Conservation (phyloP, 2,797 vertebrate species). For the Synaphobranchus kaupii region DNA sequence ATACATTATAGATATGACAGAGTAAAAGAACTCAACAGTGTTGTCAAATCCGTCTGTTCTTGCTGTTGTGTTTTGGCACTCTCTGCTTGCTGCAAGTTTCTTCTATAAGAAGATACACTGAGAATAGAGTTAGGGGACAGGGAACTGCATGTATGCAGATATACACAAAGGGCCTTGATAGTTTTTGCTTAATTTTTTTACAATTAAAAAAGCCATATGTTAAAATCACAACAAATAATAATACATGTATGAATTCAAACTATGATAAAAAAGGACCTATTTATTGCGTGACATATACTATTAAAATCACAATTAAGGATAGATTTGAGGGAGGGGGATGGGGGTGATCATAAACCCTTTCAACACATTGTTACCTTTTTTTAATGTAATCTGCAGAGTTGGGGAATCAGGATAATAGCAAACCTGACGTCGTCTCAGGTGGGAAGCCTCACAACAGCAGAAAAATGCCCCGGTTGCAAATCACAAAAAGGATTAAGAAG, state of each 20-base stretch:
- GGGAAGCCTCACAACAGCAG: not conserved
- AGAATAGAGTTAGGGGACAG: not conserved
- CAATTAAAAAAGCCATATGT: not conserved
- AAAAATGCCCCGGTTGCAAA: constrained; percentile 17
- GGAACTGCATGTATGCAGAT: not conserved
- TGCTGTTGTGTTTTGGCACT: not conserved
- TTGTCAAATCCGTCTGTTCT: not conserved
- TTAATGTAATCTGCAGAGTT: constrained; percentile 5
- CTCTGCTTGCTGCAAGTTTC: not conserved
- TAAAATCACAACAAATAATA: not conserved
- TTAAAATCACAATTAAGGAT: not conserved
- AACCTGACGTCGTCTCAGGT: not conserved
- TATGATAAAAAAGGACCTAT: not conserved
- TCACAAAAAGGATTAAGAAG: constrained; percentile 29
- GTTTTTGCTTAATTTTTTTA: not conserved
- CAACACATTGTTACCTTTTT: not conserved
- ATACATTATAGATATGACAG: constrained; percentile 5
- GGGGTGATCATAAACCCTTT: not conserved
- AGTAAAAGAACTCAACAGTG: not conserved
- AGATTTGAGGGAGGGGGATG: not conserved
- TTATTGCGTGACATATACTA: not conserved
- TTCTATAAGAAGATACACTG: not conserved
- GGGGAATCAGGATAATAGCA: constrained; percentile 11
- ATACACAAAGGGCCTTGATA: not conserved
- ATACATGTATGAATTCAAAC: not conserved